phyloP scores from a whole-genome alignment of 30 jellyfish, hydroid and myxozoan genomes.

The Clytia hemisphaerica region DNA sequence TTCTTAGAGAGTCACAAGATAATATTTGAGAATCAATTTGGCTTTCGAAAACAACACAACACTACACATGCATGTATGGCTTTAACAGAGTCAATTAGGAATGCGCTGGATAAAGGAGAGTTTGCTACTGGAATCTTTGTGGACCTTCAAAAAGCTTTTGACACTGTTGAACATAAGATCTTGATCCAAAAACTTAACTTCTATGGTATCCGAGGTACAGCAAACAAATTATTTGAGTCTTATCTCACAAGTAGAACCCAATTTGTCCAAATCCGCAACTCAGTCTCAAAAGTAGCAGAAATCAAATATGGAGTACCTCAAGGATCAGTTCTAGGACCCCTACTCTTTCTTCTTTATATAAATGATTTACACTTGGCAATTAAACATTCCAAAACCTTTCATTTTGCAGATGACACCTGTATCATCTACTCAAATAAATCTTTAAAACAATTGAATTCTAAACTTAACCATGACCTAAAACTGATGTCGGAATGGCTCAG shows the following conservation, averaged over 20 bases:
- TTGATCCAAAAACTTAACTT: constrained; percentile 36
- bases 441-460: not conserved
- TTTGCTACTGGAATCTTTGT: constrained; percentile 46
- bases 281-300: constrained; percentile 23
- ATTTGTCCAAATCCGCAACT: constrained; percentile 44
- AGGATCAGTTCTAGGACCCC: constrained; percentile 37
- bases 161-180: constrained; percentile 44
- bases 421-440: not conserved
- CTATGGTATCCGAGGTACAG: constrained; percentile 47
- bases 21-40: constrained; percentile 38
- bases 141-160: constrained; percentile 47
- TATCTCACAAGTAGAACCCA: constrained; percentile 45
- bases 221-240: constrained; percentile 44
- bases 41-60: constrained; percentile 44
- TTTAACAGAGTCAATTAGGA: constrained; percentile 44
- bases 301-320: constrained; percentile 49
- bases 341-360: not conserved
- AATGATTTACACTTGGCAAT: not conserved
- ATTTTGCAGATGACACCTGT: constrained; percentile 6
- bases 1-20: constrained; percentile 20
- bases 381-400: not conserved
- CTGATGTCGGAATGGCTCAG: not conserved
- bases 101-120: constrained; percentile 41
- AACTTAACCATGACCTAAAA: not conserved
- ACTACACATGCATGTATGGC: constrained; percentile 44